These are phyloP conservation scores for Oscheius sp. DNA, from an alignment of 2,888 invertebrate species.

Conservation along the genomic window DNA sequence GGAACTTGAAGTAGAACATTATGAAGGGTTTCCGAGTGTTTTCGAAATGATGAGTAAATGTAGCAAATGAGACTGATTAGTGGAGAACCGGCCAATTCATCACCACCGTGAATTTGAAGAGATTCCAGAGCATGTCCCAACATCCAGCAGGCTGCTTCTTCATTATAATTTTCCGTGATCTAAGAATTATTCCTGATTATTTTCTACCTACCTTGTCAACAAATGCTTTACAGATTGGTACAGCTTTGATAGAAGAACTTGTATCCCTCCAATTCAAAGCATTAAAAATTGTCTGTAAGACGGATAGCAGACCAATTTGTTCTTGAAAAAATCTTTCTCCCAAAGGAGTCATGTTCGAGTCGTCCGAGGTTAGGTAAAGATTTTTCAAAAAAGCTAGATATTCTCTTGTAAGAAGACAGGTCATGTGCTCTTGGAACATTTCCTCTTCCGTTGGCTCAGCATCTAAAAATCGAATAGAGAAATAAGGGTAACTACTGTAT, in stretches of 20 bases:
- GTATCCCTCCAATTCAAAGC: constrained; percentile 53
- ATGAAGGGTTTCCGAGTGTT: constrained; percentile 20
- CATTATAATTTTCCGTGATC: constrained; percentile 18
- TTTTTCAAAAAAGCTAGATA: constrained; percentile 34
- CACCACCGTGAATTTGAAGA: constrained; percentile 29
- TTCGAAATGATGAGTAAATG: constrained; percentile 17
- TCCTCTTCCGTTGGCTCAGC: constrained; percentile 59
- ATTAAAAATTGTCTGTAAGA: constrained; percentile 39
- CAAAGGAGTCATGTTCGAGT: neutral
- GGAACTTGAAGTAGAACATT: constrained; percentile 27
- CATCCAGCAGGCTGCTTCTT: constrained; percentile 15
- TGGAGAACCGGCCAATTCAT: constrained; percentile 2
- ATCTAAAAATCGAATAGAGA: constrained; percentile 32
- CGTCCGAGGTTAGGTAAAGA: constrained; percentile 12
- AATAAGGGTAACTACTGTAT: no score
- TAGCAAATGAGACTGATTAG: constrained; percentile 23
- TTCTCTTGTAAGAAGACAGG: constrained; percentile 56
- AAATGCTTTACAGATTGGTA: constrained; percentile 45
- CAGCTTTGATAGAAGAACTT: constrained; percentile 35
- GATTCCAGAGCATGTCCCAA: constrained; percentile 12
- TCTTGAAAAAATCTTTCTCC: constrained; percentile 22
- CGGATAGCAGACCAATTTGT: constrained; percentile 36
- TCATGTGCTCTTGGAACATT: constrained; percentile 58
- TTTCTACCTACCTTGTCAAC: constrained; percentile 28
- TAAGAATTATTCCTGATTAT: neutral